Percentiles rank a stretch among this genome's conserved stretches.
phyloP scores from a whole-genome alignment of 2,888 invertebrate genomes.

The Holacanthella duospinosa region DNA sequence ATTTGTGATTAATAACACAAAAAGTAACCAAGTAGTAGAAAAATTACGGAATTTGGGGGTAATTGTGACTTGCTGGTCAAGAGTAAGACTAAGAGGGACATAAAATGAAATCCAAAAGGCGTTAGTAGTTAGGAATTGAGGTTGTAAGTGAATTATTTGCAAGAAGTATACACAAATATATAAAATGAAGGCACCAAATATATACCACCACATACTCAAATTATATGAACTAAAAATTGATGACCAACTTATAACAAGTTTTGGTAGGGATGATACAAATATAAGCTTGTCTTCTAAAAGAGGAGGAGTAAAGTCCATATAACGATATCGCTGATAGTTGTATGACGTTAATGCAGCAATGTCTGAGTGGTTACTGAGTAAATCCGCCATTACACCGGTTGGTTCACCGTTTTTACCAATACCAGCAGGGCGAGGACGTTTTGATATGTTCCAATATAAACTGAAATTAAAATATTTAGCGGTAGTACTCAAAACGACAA shows the following conservation, averaged over 20 bases:
- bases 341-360: not conserved
- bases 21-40: not conserved
- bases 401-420: not conserved
- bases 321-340: not conserved
- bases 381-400: not conserved
- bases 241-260: not conserved
- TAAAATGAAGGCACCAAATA: not conserved
- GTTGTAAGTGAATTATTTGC: not conserved
- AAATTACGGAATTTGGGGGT: not conserved
- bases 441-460: not conserved
- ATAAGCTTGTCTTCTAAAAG: not conserved
- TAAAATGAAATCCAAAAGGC: not conserved
- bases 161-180: not conserved
- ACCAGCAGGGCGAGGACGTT: not conserved
- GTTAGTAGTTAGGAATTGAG: not conserved
- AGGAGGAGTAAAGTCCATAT: not conserved
- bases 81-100: not conserved
- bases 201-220: not conserved
- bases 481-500: not conserved
- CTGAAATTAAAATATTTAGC: not conserved
- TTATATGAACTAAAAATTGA: not conserved
- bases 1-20: not conserved
- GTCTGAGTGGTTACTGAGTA: not conserved
- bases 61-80: not conserved
- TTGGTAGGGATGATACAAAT: not conserved